These are phyloP conservation scores for Lypha dubia DNA, from an alignment of 2,888 invertebrate genomes.

Conservation along the genomic window DNA sequence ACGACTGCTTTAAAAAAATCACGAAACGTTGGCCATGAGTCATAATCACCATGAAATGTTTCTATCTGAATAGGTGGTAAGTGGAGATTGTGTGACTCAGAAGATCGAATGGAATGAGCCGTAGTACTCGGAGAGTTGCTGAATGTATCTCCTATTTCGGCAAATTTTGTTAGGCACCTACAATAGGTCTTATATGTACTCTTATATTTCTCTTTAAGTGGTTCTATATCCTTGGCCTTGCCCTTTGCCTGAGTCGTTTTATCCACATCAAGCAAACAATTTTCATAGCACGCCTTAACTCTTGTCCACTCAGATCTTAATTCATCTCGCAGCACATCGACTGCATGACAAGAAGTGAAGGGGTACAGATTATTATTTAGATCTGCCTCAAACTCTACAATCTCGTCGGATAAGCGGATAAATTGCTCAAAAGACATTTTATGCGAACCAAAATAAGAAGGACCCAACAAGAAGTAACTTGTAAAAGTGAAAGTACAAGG, in stretches of 20 bases:
- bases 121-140: not conserved
- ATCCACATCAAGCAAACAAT: not conserved
- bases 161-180: not conserved
- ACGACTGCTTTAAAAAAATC: not conserved
- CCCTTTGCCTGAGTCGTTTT: not conserved
- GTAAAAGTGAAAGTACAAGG: not conserved
- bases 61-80: not conserved
- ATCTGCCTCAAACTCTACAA: slow-evolving; percentile 28
- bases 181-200: slow-evolving; percentile 1
- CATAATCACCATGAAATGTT: slow-evolving; percentile 7
- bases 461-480: not conserved
- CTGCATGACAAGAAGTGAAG: not conserved
- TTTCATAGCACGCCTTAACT: not conserved
- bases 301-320: not conserved
- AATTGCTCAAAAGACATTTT: slow-evolving; percentile 13
- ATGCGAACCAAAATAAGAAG: not conserved
- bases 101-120: not conserved
- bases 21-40: not conserved
- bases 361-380: not conserved
- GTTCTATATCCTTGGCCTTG: not conserved
- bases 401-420: not conserved
- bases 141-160: not conserved
- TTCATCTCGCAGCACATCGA: not conserved
- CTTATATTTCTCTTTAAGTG: not conserved
- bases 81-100: not conserved